A percentile compares a stretch with the other conserved stretches of the same genome.
Evolutionary conservation across 2,888 invertebrate species (phyloP).

Genomic region (Tiphia femorata): DNA sequence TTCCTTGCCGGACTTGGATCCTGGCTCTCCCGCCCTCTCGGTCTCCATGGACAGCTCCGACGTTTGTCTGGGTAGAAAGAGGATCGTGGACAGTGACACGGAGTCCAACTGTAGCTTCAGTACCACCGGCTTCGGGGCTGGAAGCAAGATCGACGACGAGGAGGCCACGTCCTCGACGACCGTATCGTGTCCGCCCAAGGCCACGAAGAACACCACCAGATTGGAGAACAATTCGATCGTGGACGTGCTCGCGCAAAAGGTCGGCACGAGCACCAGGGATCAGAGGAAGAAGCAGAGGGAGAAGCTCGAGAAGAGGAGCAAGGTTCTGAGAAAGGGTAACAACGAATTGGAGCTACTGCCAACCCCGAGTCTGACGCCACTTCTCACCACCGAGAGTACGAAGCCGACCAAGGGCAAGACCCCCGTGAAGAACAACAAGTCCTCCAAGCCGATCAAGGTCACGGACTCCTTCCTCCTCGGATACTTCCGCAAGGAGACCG

Average conservation of each 20-base stretch:
- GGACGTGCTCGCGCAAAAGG: constrained; percentile 78
- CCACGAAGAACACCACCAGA: constrained; percentile 66
- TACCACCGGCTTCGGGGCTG: constrained; percentile 68
- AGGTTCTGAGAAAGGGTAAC: constrained; percentile 74
- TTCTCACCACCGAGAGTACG: constrained; percentile 31
- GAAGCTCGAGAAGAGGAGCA: constrained; percentile 66
- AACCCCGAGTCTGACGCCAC: constrained; percentile 74
- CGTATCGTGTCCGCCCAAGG: constrained; percentile 73
- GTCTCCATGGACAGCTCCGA: constrained; percentile 73
- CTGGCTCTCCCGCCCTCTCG: constrained; percentile 78
- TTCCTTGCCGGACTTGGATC: constrained; percentile 84
- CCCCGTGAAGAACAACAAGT: constrained; percentile 52
- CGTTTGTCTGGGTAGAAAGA: constrained; percentile 58
- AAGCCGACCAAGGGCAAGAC: constrained; percentile 47
- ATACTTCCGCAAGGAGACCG: constrained; percentile 78
- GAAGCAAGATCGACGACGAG: constrained; percentile 75
- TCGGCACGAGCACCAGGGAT: constrained; percentile 71
- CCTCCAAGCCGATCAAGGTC: constrained; percentile 55
- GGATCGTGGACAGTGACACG: constrained; percentile 74
- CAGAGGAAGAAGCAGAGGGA: constrained; percentile 71
- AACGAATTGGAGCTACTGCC: constrained; percentile 74
- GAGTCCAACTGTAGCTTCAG: constrained; percentile 78
- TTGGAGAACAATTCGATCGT: constrained; percentile 74
- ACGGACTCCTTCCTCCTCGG: constrained; percentile 74
- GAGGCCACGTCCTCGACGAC: constrained; percentile 77